These are phyloP conservation scores for Chondrosia reniformis DNA, from an alignment of 37 sponge, comb jelly and placozoan species.

Conservation along the genomic window DNA sequence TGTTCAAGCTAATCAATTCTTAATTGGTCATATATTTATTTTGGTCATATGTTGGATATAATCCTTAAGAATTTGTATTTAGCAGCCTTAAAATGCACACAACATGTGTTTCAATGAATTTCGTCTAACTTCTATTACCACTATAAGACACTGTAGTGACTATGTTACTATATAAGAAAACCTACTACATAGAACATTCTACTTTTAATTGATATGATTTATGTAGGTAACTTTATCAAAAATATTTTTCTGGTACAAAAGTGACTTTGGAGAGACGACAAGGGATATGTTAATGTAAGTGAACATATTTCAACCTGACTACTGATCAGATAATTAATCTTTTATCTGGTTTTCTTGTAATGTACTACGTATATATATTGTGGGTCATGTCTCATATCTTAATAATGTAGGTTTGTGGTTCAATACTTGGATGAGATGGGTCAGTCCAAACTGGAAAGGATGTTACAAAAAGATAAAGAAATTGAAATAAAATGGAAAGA, in stretches of 20 bases:
- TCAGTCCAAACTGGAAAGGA: constrained; percentile 2
- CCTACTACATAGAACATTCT: neutral
- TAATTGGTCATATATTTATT: too few relatives aligned
- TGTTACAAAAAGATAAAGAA: constrained; percentile 25
- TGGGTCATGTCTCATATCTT: neutral
- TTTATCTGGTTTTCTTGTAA: neutral
- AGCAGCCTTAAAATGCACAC: too few relatives aligned
- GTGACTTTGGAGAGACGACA: constrained; percentile 63
- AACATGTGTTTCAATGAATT: too few relatives aligned
- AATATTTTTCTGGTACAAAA: constrained; percentile 77
- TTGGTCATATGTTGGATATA: too few relatives aligned
- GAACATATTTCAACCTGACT: neutral
- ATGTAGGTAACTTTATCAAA: constrained; percentile 61
- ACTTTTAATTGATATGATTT: too few relatives aligned
- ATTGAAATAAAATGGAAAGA: constrained; percentile 37
- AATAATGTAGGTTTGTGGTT: constrained; percentile 29
- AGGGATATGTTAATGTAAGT: constrained; percentile 45
- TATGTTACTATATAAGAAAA: too few relatives aligned
- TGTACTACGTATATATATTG: neutral
- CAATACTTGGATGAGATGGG: constrained; percentile 25
- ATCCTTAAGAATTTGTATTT: too few relatives aligned
- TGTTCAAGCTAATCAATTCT: too few relatives aligned
- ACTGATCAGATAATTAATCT: neutral
- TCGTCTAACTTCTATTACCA: too few relatives aligned
- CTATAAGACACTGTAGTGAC: too few relatives aligned